Evolutionary conservation across 35 echinoderm and acorn worm species (phyloP).

Genomic region (Strongylocentrotus purpuratus): DNA sequence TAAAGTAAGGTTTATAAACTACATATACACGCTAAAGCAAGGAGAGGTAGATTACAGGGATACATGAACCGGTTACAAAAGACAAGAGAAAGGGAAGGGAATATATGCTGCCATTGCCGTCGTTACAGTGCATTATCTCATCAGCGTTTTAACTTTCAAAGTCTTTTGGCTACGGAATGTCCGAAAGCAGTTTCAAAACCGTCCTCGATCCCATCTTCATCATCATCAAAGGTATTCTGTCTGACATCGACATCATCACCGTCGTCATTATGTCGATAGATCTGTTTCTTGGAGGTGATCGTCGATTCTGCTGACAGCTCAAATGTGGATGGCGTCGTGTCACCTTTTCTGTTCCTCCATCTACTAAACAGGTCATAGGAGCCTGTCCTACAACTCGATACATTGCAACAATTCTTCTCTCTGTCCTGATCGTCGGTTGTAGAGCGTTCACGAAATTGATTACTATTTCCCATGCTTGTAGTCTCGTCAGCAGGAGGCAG

Average conservation of each 20-base stretch:
- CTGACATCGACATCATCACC: not conserved
- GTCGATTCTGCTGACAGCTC: not conserved
- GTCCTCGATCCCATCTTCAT: not conserved
- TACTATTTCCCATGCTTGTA: not conserved
- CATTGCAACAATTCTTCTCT: not conserved
- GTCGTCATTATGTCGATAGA: not conserved
- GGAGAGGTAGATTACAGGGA: no score
- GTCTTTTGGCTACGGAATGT: not conserved
- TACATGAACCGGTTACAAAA: no score
- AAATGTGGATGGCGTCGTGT: not conserved
- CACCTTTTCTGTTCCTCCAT: not conserved
- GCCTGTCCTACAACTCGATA: not conserved
- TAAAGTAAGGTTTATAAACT: no score
- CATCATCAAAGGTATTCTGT: not conserved
- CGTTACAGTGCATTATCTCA: no score
- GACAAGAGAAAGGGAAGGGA: no score
- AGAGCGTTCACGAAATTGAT: not conserved
- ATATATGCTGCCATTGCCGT: no score
- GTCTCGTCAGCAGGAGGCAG: not conserved
- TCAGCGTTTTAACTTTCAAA: not conserved
- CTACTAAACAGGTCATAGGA: not conserved
- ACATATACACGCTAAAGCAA: no score
- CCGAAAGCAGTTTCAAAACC: not conserved
- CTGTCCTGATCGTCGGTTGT: not conserved
- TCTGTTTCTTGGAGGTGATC: not conserved